Evolutionary conservation across 2,113 vertebrate genomes (phyloP).

Genomic region (Phrynosoma platyrhinos): DNA sequence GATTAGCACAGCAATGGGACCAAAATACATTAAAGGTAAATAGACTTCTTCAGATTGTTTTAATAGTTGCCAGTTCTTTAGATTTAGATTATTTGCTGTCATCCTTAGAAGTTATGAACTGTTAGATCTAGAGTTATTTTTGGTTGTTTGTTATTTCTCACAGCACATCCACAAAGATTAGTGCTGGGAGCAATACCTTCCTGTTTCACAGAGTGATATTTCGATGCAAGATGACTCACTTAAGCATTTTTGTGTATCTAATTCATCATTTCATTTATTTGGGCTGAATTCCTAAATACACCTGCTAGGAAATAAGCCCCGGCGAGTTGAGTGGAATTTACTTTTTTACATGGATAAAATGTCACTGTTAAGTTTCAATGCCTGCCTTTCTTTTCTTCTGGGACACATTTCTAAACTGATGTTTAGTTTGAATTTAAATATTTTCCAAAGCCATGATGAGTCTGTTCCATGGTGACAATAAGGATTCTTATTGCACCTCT

Average conservation of each 20-base stretch:
- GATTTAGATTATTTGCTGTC: conserved; percentile 55
- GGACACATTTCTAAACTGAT: neutral
- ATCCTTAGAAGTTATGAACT: conserved; percentile 44
- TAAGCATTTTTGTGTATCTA: conserved; percentile 41
- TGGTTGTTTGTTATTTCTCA: conserved; percentile 22
- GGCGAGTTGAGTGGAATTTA: neutral
- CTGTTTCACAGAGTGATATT: conserved; percentile 22
- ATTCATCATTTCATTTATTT: neutral
- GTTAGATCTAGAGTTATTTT: conserved; percentile 32
- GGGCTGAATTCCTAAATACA: neutral
- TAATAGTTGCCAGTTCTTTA: conserved; percentile 39
- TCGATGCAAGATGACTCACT: conserved; percentile 34
- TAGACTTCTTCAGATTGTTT: conserved; percentile 59
- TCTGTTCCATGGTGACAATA: no score
- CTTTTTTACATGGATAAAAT: neutral
- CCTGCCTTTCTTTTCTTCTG: neutral
- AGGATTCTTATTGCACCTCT: no score
- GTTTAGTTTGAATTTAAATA: neutral
- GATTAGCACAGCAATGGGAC: conserved; percentile 10
- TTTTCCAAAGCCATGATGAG: no score
- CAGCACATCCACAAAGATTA: conserved; percentile 14
- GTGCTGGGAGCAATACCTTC: conserved; percentile 16
- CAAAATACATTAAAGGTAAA: conserved; percentile 13
- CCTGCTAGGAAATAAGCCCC: neutral
- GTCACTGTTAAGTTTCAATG: neutral